A percentile compares a stretch with the other conserved stretches of the same genome.
These are phyloP conservation scores for Zosterops japonicus DNA, from an alignment of 2,113 vertebrate genomes.

Conservation along the genomic window DNA sequence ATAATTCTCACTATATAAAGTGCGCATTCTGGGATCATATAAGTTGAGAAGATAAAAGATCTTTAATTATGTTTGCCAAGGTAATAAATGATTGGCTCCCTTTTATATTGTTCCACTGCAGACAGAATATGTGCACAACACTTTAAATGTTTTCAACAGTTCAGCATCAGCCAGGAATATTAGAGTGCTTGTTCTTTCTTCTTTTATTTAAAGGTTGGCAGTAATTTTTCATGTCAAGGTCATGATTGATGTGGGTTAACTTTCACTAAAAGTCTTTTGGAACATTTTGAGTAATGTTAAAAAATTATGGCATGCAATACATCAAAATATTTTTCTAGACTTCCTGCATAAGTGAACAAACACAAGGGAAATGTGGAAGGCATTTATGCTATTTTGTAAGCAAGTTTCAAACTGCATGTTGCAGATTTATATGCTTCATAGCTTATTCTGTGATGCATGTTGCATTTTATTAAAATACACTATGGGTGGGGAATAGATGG, in stretches of 20 bases:
- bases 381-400: constrained; percentile 38
- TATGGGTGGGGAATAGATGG: neutral
- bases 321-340: constrained; percentile 62
- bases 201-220: constrained; percentile 54
- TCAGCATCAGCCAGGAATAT: neutral
- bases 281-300: constrained; percentile 68
- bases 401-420: constrained; percentile 34
- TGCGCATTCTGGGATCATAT: constrained; percentile 13
- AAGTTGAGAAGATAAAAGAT: constrained; percentile 53
- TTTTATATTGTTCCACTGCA: constrained; percentile 8
- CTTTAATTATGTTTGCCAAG: constrained; percentile 60
- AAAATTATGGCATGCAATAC: constrained; percentile 51
- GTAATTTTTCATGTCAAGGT: constrained; percentile 69
- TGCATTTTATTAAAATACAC: constrained; percentile 39
- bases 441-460: neutral
- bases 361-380: constrained; percentile 40
- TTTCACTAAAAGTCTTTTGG: constrained; percentile 58
- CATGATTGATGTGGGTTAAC: constrained; percentile 65
- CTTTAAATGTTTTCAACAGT: constrained; percentile 36
- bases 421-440: constrained; percentile 38
- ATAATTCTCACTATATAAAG: constrained; percentile 24
- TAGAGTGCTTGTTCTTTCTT: constrained; percentile 2
- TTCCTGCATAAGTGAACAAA: constrained; percentile 63
- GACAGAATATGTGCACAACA: constrained; percentile 3
- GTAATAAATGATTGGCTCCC: constrained; percentile 34